Evolutionary conservation across 2,113 vertebrate species (phyloP), one percentile per base, ranked within the genome.

Genomic region (Mionectes macconnelli): DNA sequence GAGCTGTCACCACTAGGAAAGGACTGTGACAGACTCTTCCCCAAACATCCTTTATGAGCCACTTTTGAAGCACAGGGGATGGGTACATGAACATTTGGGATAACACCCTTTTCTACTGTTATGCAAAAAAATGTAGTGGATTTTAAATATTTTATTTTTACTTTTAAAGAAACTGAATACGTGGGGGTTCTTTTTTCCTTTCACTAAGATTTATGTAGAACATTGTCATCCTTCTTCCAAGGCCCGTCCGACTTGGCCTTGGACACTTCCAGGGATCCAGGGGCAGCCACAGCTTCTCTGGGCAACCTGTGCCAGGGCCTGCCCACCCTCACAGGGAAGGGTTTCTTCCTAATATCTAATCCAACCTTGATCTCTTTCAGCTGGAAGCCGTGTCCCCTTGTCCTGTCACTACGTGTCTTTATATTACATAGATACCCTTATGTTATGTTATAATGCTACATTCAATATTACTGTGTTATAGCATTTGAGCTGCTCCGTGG

Each of bases 271-370:
- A 76, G 78, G 55, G 62, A 68, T 68, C 42, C 66, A 70, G 59
- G 70, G 70, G n/a, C 70, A 75, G 53, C 53, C 78, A 1, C 78
- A 68, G 45, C 53, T 45, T 2, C 53, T 59, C 60, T 89, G 68
- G 19, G 18, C 14, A 79, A 2, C 18, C 30, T 31, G 7, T 14
- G 20, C 40, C 85, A 49, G 25, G 31, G 5, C 21, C 76, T 66
- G 0, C 3, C 10, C 53, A 67, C 13, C 39, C 39, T 82, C 4
- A 0, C 16, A 53, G 77, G 0, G 9, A 45, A 4, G 0, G 25
- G 55, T 47, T 44, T 2, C 16, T 15, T 14, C 30, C 24, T 9
- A 31, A 4, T 47, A 40, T 53, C 59, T 8, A 12, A 35, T 49
- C 4, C 31, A 35, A 35, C 21, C 39, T 13, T 8, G 20, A 2